phyloP scores from a whole-genome alignment of 2,113 vertebrate genomes.

The Merops nubicus region DNA sequence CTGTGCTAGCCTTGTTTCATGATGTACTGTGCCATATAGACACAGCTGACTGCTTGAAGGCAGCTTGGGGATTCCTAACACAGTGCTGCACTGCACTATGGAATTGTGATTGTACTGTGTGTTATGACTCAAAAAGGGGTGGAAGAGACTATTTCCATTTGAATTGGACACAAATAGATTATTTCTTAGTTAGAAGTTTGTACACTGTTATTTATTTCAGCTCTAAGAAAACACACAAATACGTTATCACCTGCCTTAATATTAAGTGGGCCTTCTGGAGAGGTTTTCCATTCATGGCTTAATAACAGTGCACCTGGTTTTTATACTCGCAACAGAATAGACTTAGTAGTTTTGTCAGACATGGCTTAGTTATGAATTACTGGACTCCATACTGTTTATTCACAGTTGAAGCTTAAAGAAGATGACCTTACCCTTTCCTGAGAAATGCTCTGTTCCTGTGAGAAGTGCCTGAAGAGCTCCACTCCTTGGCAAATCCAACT shows the following conservation, averaged over 20 bases:
- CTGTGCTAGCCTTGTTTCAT: neutral
- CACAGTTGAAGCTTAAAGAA: neutral
- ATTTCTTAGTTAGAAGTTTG: neutral
- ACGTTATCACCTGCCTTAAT: neutral
- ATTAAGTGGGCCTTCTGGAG: neutral
- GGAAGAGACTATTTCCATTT: neutral
- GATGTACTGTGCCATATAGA: rapidly evolving
- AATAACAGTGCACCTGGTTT: neutral
- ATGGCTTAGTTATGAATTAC: neutral
- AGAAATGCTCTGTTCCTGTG: neutral
- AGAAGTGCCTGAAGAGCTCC: neutral
- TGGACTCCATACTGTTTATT: neutral
- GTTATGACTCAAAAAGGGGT: neutral
- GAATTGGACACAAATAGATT: neutral
- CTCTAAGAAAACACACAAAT: neutral
- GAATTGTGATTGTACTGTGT: neutral
- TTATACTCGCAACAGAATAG: neutral
- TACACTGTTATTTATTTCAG: neutral
- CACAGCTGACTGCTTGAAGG: neutral
- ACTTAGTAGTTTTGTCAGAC: neutral
- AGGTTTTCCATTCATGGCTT: neutral
- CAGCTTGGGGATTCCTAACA: neutral
- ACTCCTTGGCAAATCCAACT: neutral
- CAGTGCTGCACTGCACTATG: neutral
- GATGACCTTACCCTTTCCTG: neutral